Conservation (phyloP, 2,888 invertebrate genomes). For the Thera britannica region DNA sequence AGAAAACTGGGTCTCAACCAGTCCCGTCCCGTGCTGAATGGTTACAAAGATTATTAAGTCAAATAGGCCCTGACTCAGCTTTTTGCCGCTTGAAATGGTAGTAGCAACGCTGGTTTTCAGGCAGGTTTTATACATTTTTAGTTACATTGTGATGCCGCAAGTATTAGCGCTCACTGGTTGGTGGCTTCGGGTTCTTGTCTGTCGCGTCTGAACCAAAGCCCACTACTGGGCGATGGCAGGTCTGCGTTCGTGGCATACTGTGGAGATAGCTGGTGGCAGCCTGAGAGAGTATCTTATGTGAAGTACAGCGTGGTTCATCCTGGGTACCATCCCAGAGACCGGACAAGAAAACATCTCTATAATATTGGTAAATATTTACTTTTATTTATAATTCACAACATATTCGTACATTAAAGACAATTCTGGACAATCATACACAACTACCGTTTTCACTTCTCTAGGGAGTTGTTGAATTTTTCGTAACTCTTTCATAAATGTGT, state of each 20-base stretch:
- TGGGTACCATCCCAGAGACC: conserved; percentile 56
- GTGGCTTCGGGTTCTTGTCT: conserved; percentile 69
- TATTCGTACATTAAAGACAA: too few relatives aligned
- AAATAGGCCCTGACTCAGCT: too few relatives aligned
- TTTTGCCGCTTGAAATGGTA: too few relatives aligned
- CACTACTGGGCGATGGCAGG: conserved; percentile 48
- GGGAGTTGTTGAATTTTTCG: too few relatives aligned
- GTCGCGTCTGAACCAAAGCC: conserved; percentile 59
- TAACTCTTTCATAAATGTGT: too few relatives aligned
- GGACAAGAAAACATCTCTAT: conserved; percentile 57
- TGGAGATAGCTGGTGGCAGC: conserved; percentile 63
- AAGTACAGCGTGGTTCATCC: conserved; percentile 70
- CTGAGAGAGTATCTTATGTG: conserved; percentile 68
- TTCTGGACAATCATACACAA: too few relatives aligned
- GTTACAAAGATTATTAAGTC: too few relatives aligned
- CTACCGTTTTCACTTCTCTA: too few relatives aligned
- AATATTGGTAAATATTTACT: conserved; percentile 62
- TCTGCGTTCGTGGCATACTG: conserved; percentile 73
- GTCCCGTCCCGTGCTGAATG: too few relatives aligned
- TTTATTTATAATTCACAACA: not conserved
- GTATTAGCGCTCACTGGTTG: conserved; percentile 71
- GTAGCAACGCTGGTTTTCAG: too few relatives aligned
- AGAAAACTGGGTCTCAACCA: too few relatives aligned
- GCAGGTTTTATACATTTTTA: conserved; percentile 40
- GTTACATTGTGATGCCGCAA: conserved; percentile 74